Evolutionary conservation across 2,888 invertebrate genomes (phyloP), one percentile per base, ranked within the genome.

Genomic region (Litoditis marina): DNA sequence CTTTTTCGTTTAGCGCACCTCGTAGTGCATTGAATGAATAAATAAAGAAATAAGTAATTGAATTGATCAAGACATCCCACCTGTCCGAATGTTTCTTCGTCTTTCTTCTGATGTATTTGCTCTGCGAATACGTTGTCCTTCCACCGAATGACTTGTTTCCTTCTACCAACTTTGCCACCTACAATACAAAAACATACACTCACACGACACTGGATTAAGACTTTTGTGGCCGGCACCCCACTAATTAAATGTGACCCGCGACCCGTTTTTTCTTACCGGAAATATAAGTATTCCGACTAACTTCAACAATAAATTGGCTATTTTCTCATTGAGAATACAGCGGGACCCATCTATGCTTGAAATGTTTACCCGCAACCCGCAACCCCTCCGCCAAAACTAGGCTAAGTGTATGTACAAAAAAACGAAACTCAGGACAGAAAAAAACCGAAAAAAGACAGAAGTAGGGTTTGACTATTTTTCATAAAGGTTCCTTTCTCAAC

Each of bases 81-180:
- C 89, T 90, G 79, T 91, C 91, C 82, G 89, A 90, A 85, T 94
- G 95, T 85, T 95, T 95, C 77, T 90, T 90, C 79, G 92, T 91
- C 84, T 98, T 98, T 83, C 95, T 59, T 27, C 63, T 62, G 46
- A 73, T 73, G 49, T 74, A 74, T 49, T 79, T 79, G 59, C 69
- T 71, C 61, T 80, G 74, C 8, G 78, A 71, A 60, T 64, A 76
- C 7, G 68, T 63, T 1, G 80, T 78, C 4, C 80, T 47, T 4
- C 67, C 66, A 27, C 63, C 63, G 61, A 80, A 80, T 16, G 70
- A 61, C 7, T 70, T 67, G 42, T 71, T 78, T 13, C 80, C 80
- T 50, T 75, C 69, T 36, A 80, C 75, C 25, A 80, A 66, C 55
- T 75, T 69, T 0, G 77, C 70, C 7, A 79, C 78, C 77, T 77